phyloP scores from a whole-genome alignment of 2,113 vertebrate species.

The Cyanistes caeruleus region DNA sequence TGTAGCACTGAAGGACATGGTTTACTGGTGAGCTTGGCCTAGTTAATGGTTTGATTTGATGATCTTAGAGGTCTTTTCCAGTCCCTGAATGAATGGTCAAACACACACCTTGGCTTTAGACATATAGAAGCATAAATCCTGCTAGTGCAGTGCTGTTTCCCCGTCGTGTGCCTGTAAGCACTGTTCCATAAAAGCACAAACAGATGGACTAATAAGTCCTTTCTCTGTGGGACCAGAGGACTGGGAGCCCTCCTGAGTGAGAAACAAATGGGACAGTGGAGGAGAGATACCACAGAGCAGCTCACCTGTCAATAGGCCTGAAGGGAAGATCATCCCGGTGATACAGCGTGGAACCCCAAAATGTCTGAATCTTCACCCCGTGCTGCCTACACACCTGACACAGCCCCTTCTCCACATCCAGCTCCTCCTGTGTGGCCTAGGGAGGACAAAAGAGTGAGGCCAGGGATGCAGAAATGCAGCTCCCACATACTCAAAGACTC shows the following conservation, averaged over 20 bases:
- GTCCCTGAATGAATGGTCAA: neutral
- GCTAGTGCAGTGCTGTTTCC: neutral
- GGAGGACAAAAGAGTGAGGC: neutral
- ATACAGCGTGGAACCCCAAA: slow-evolving; percentile 82
- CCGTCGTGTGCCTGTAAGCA: neutral
- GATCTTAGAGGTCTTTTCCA: neutral
- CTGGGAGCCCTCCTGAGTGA: neutral
- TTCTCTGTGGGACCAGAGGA: neutral
- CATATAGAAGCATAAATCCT: neutral
- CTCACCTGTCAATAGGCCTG: slow-evolving; percentile 75
- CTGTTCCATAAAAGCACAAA: neutral
- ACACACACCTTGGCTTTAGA: neutral
- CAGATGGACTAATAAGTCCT: neutral
- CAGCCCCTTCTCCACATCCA: slow-evolving; percentile 76
- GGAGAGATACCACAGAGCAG: accelerated
- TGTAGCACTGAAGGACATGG: neutral
- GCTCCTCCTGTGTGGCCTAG: slow-evolving; percentile 81
- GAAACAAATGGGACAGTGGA: neutral
- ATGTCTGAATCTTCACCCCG: slow-evolving; percentile 77
- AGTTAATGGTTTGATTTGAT: neutral
- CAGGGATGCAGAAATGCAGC: neutral
- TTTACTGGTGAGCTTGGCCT: neutral
- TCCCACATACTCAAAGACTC: neutral
- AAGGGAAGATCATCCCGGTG: slow-evolving; percentile 84
- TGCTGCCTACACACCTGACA: slow-evolving; percentile 74